phyloP scores from a whole-genome alignment of 1,140 invertebrate species.

The Drosophila ogumai region DNA sequence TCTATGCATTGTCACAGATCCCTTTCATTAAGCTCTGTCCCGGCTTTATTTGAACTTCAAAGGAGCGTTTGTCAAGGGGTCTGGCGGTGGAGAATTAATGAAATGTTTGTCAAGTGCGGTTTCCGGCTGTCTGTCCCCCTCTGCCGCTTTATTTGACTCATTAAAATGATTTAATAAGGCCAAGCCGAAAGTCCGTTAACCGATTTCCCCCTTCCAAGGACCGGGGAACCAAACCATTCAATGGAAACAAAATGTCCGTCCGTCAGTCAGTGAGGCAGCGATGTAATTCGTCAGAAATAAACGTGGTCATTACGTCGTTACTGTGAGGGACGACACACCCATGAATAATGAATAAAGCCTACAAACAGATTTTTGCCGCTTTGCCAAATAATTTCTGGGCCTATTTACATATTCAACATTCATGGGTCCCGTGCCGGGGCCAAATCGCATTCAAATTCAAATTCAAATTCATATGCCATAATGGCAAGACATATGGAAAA shows the following conservation, averaged over 20 bases:
- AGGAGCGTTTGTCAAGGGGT: slow-evolving; percentile 35
- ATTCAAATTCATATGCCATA: slow-evolving; percentile 65
- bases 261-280: slow-evolving; percentile 20
- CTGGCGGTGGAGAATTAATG: slow-evolving; percentile 59
- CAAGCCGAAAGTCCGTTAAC: slow-evolving; percentile 35
- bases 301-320: slow-evolving; percentile 55
- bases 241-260: not conserved
- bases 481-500: slow-evolving; percentile 65
- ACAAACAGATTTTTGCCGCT: slow-evolving; percentile 65
- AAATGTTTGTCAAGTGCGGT: slow-evolving; percentile 66
- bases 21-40: slow-evolving; percentile 38
- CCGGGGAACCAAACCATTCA: slow-evolving; percentile 3
- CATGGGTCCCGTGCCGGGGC: slow-evolving; percentile 15
- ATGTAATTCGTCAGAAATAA: slow-evolving; percentile 61
- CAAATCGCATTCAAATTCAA: slow-evolving; percentile 53
- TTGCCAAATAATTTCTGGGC: slow-evolving; percentile 53
- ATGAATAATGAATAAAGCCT: slow-evolving; percentile 69
- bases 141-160: slow-evolving; percentile 61
- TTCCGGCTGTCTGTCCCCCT: slow-evolving; percentile 34
- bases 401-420: slow-evolving; percentile 68
- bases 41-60: slow-evolving; percentile 49
- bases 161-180: slow-evolving; percentile 79
- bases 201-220: slow-evolving; percentile 18
- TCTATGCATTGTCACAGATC: slow-evolving; percentile 22
- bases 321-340: slow-evolving; percentile 13